phyloP scores from a whole-genome alignment of 2,888 invertebrate species.

The Parasteatoda lunata region DNA sequence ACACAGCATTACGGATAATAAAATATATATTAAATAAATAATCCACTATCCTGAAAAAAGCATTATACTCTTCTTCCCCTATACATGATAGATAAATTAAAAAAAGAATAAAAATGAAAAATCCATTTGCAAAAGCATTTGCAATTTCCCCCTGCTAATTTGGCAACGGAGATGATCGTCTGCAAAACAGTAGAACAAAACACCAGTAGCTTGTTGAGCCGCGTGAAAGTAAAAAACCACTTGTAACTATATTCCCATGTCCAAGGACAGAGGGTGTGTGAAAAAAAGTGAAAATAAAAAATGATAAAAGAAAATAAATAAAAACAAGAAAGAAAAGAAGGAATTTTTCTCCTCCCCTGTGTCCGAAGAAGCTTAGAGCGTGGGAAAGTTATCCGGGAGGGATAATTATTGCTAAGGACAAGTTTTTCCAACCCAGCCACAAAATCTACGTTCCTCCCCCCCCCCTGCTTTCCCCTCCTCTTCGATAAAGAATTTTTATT shows the following conservation, averaged over 20 bases:
- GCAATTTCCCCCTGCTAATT: background rate
- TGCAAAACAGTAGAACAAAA: slow-evolving; percentile 30
- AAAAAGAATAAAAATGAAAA: too few relatives aligned
- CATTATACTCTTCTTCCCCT: too few relatives aligned
- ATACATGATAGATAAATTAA: too few relatives aligned
- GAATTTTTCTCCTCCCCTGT: slow-evolving; percentile 35
- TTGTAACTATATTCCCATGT: slow-evolving; percentile 64
- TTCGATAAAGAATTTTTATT: background rate
- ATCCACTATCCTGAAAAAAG: too few relatives aligned
- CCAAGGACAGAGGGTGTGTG: slow-evolving; percentile 62
- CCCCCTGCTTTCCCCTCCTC: background rate
- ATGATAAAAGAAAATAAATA: slow-evolving; percentile 5
- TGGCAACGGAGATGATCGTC: background rate
- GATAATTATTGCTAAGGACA: slow-evolving; percentile 48
- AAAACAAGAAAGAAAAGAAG: slow-evolving; percentile 32
- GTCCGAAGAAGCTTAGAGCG: slow-evolving; percentile 41
- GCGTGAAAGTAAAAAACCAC: slow-evolving; percentile 23
- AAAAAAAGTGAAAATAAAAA: slow-evolving; percentile 39
- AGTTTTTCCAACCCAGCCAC: slow-evolving; percentile 50
- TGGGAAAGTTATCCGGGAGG: slow-evolving; percentile 51
- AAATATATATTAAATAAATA: too few relatives aligned
- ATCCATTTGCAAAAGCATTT: too few relatives aligned
- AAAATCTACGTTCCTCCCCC: slow-evolving; percentile 28
- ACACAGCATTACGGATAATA: too few relatives aligned
- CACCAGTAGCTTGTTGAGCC: slow-evolving; percentile 38